Evolutionary conservation across 1,140 invertebrate species (phyloP), one percentile per base, ranked within the genome.

Genomic region (Drosophila seguyi): DNA sequence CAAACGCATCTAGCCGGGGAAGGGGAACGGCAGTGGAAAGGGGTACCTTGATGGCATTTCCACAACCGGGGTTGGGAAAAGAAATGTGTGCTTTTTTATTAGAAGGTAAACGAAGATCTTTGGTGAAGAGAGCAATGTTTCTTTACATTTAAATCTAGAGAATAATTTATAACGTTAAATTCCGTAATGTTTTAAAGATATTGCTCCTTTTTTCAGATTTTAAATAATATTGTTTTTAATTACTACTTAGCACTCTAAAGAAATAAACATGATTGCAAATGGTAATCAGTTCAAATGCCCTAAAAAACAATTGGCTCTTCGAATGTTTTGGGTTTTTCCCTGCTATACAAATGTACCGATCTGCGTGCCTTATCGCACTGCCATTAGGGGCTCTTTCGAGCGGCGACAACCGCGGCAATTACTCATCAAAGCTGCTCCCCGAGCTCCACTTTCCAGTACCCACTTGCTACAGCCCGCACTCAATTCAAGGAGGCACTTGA

Each of bases 401-500:
- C 68, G 29, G 41, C 39, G 44, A 61, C 68, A 74, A 75, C 59
- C 67, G 62, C 45, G 16, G 53, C 55, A 81, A 77, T 85, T 85
- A 85, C 55, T 68, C 81, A 85, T 77, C 73, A 61, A 68, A 20
- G 72, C 72, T 61, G 66, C 81, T 72, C 53, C 57, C 57, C 57
- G 65, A 44, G 60, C 69, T 66, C 41, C 45, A 63, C 63, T 60
- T 67, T 47, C 44, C 63, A 41, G 47, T 11, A 41, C 27, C 36
- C 62, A 39, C 41, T 45, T 58, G n/a, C 36, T 22, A 29, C 22
- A 29, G 22, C 52, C 67, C 41, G 52, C 62, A 61, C 65, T 18
- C 60, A 48, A 55, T 60, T 45, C 55, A 47, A 34, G 53, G 59
- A 67, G 67, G 59, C 81, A 88, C 84, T 87, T 87, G 80, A 88